Evolutionary conservation across 1,140 invertebrate genomes (phyloP).

Genomic region (Akabosia matsudoensis): DNA sequence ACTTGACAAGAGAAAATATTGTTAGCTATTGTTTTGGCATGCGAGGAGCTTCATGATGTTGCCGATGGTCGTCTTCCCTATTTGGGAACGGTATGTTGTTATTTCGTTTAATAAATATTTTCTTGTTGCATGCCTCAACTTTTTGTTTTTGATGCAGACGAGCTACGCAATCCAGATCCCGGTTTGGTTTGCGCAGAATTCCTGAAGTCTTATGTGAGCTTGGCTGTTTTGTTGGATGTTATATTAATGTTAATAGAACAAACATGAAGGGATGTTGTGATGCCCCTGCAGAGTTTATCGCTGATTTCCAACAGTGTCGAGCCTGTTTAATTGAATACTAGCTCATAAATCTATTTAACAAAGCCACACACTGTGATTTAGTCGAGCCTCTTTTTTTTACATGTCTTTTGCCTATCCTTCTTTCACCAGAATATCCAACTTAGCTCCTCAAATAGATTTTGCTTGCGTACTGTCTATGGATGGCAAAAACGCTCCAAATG

Average conservation of each 20-base stretch:
- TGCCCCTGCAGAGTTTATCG: conserved; percentile 16
- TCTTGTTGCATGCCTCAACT: too few relatives aligned
- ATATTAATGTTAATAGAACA: conserved; percentile 4
- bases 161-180: too few relatives aligned
- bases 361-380: conserved; percentile 15
- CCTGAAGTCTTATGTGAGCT: neutral
- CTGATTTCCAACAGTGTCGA: neutral
- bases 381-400: neutral
- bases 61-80: neutral
- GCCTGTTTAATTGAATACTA: conserved; percentile 17
- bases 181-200: too few relatives aligned
- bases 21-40: conserved; percentile 13
- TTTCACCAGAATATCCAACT: too few relatives aligned
- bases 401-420: neutral
- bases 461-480: too few relatives aligned
- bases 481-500: too few relatives aligned
- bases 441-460: too few relatives aligned
- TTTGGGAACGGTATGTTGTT: neutral
- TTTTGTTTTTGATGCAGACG: neutral
- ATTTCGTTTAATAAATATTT: conserved; percentile 1
- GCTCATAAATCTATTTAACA: conserved; percentile 18
- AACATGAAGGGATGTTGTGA: neutral
- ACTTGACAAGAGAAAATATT: conserved; percentile 15
- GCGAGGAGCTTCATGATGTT: neutral
- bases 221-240: neutral